phyloP scores from a whole-genome alignment of 2,888 invertebrate species.

The Drosophila anomalipes region DNA sequence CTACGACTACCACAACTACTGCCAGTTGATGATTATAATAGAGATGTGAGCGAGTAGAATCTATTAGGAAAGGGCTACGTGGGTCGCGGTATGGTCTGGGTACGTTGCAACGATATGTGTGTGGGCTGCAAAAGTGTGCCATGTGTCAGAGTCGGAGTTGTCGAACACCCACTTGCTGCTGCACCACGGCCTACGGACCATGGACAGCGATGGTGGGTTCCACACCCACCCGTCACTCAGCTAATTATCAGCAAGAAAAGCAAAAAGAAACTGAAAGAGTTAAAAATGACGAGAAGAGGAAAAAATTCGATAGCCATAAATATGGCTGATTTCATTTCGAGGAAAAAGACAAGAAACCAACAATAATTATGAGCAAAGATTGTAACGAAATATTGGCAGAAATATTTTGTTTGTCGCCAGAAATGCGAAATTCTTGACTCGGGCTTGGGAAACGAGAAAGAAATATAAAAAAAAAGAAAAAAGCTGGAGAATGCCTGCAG shows the following conservation, averaged over 20 bases:
- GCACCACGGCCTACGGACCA: slow-evolving; percentile 36
- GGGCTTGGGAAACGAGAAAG: slow-evolving; percentile 37
- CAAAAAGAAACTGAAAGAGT: not conserved
- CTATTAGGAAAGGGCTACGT: slow-evolving; percentile 67
- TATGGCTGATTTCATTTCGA: slow-evolving; percentile 73
- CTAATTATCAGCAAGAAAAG: slow-evolving; percentile 64
- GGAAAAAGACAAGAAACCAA: slow-evolving; percentile 32
- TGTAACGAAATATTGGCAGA: slow-evolving; percentile 56
- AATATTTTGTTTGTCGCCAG: slow-evolving; percentile 78
- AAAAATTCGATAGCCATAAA: slow-evolving; percentile 53
- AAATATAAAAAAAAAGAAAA: slow-evolving; percentile 3
- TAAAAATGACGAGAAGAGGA: not conserved
- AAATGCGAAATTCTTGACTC: slow-evolving; percentile 58
- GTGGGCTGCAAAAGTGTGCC: slow-evolving; percentile 81
- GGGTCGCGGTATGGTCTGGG: slow-evolving; percentile 45
- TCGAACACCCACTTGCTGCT: slow-evolving; percentile 55
- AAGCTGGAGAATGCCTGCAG: slow-evolving; percentile 71
- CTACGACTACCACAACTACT: slow-evolving; percentile 47
- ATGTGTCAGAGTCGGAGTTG: slow-evolving; percentile 49
- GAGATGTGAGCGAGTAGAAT: slow-evolving; percentile 29
- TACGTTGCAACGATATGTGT: slow-evolving; percentile 26
- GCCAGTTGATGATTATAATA: slow-evolving; percentile 44
- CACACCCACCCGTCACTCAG: slow-evolving; percentile 60
- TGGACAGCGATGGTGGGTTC: slow-evolving; percentile 24
- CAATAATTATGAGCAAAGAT: slow-evolving; percentile 72